Conservation (phyloP, 2,113 vertebrate species). For the Condylura cristata region DNA sequence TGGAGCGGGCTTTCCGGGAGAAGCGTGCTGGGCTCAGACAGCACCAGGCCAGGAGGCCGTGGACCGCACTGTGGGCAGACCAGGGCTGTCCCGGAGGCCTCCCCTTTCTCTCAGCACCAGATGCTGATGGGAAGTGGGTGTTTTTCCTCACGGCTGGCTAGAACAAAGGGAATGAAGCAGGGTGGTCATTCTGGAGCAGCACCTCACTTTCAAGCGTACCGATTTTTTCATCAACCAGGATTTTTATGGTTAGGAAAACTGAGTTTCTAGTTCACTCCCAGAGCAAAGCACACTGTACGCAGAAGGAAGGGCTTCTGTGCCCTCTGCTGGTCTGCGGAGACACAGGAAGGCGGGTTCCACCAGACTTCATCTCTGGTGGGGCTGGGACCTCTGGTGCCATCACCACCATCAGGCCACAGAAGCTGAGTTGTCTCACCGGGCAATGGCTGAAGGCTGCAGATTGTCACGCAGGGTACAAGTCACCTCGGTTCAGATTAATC, state of each 20-base stretch:
- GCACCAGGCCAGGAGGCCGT: fast-evolving
- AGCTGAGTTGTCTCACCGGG: not conserved
- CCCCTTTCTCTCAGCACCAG: not conserved
- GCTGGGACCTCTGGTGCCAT: not conserved
- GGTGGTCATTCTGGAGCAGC: not conserved
- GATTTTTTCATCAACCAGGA: not conserved
- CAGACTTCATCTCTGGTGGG: not conserved
- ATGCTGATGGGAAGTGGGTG: not conserved
- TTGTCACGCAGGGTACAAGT: fast-evolving
- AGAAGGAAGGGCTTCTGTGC: constrained; percentile 66
- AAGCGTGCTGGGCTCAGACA: not conserved
- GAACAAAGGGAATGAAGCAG: not conserved
- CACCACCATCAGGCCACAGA: fast-evolving
- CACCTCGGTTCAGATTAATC: not conserved
- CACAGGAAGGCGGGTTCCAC: not conserved
- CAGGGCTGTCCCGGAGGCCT: not conserved
- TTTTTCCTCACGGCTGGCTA: not conserved
- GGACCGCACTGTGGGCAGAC: fast-evolving
- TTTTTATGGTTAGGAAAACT: not conserved
- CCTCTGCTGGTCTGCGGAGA: constrained; percentile 77
- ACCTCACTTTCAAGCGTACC: not conserved
- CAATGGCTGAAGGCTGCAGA: not conserved
- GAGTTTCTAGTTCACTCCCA: not conserved
- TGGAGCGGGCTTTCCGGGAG: not conserved
- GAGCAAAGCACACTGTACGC: not conserved